Conservation (phyloP, 2,113 vertebrate species). For the Carassius auratus region DNA sequence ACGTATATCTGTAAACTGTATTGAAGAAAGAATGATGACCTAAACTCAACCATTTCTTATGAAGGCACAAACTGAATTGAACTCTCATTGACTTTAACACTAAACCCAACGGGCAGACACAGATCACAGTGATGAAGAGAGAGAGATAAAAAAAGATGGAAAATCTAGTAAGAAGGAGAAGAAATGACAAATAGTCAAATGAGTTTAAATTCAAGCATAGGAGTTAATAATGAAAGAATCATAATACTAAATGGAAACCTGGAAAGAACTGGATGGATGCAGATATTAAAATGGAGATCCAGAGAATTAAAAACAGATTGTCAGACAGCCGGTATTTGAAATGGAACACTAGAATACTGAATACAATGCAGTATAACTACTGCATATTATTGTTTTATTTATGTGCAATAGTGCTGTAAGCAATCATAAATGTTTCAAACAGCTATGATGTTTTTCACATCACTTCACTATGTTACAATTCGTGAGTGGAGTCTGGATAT, state of each 20-base stretch:
- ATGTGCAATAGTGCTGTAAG: neutral
- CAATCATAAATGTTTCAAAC: neutral
- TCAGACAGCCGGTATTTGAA: neutral
- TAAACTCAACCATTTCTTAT: neutral
- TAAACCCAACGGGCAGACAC: neutral
- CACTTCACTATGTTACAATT: neutral
- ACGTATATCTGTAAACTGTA: neutral
- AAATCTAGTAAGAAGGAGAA: neutral
- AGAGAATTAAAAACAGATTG: neutral
- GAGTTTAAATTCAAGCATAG: neutral
- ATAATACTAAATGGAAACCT: neutral
- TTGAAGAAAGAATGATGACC: neutral
- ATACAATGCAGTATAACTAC: neutral
- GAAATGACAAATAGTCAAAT: neutral
- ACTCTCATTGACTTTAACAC: neutral
- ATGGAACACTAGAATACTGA: neutral
- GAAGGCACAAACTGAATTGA: conserved; percentile 15
- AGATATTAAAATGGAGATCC: neutral
- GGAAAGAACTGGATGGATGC: neutral
- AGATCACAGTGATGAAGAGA: neutral
- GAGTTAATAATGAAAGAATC: neutral
- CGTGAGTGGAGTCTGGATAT: neutral
- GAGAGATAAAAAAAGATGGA: neutral
- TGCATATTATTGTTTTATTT: neutral
- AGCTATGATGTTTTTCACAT: neutral